phyloP scores from a whole-genome alignment of 2,113 vertebrate species.

The Mastomys coucha region DNA sequence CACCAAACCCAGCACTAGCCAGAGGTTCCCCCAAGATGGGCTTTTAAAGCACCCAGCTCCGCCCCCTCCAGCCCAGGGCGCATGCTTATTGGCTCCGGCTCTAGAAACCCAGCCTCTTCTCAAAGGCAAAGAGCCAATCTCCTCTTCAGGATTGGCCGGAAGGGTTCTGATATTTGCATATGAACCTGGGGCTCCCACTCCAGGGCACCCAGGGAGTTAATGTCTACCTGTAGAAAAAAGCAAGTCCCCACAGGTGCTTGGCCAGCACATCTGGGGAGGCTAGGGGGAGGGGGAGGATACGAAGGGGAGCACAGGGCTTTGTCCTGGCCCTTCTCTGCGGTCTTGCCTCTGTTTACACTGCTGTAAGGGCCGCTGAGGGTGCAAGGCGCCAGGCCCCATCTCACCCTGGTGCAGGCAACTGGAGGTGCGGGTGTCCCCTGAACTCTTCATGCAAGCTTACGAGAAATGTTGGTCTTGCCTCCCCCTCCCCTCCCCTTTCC shows the following conservation, averaged over 20 bases:
- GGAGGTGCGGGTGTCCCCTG: too few species aligned
- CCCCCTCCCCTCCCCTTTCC: too few species aligned
- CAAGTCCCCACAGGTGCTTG: slow-evolving; percentile 37
- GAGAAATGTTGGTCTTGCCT: background rate
- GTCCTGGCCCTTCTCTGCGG: background rate
- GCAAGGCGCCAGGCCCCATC: background rate
- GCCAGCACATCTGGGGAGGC: background rate
- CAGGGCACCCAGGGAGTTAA: background rate
- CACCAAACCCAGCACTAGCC: slow-evolving; percentile 32
- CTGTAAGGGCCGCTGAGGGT: background rate
- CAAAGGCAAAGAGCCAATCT: background rate
- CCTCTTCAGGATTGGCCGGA: slow-evolving; percentile 46
- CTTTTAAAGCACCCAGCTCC: slow-evolving; percentile 58
- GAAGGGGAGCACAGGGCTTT: background rate
- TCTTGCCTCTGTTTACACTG: background rate
- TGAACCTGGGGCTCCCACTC: background rate
- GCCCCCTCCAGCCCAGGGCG: background rate
- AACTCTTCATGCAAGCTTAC: background rate
- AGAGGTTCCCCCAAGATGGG: background rate
- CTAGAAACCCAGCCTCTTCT: slow-evolving; percentile 25
- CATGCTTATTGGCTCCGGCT: slow-evolving; percentile 55
- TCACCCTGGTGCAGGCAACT: background rate
- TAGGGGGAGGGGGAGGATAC: background rate
- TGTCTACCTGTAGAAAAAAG: slow-evolving; percentile 32
- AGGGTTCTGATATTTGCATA: slow-evolving; percentile 41